phyloP scores from a whole-genome alignment of 2,113 vertebrate species.

The Vireo altiloquus region DNA sequence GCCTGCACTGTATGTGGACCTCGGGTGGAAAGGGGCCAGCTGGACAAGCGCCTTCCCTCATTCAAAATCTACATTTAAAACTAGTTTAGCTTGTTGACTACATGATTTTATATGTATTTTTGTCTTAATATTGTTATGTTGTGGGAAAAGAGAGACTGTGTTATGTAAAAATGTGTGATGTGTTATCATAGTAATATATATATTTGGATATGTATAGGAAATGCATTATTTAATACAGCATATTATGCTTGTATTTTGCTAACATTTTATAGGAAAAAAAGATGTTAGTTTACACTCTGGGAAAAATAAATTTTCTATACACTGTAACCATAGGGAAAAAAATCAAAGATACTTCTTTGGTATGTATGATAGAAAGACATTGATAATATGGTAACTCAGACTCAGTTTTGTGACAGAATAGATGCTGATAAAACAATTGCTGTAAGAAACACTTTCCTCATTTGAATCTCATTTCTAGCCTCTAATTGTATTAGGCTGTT shows the following conservation, averaged over 20 bases:
- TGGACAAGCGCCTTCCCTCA: neutral
- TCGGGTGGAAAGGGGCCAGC: neutral
- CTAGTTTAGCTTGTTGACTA: slow-evolving; percentile 18
- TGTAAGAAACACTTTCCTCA: neutral
- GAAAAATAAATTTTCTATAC: slow-evolving; percentile 74
- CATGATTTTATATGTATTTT: slow-evolving; percentile 66
- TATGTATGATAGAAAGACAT: neutral
- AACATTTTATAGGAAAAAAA: slow-evolving; percentile 66
- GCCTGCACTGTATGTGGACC: neutral
- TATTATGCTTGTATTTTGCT: slow-evolving; percentile 60
- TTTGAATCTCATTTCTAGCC: neutral
- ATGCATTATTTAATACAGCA: slow-evolving; percentile 72
- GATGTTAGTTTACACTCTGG: slow-evolving; percentile 68
- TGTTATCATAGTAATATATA: slow-evolving; percentile 78
- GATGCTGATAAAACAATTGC: neutral
- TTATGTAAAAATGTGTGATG: slow-evolving; percentile 62
- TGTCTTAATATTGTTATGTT: slow-evolving; percentile 62
- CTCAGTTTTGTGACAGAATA: neutral
- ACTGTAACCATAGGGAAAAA: slow-evolving; percentile 41
- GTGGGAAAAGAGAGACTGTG: slow-evolving; percentile 64
- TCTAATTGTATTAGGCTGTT: neutral
- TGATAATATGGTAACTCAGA: neutral
- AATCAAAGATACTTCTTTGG: neutral
- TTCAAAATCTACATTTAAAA: neutral
- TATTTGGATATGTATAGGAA: slow-evolving; percentile 69